phyloP scores from a whole-genome alignment of 1,140 invertebrate species.

The Magallana angulata region DNA sequence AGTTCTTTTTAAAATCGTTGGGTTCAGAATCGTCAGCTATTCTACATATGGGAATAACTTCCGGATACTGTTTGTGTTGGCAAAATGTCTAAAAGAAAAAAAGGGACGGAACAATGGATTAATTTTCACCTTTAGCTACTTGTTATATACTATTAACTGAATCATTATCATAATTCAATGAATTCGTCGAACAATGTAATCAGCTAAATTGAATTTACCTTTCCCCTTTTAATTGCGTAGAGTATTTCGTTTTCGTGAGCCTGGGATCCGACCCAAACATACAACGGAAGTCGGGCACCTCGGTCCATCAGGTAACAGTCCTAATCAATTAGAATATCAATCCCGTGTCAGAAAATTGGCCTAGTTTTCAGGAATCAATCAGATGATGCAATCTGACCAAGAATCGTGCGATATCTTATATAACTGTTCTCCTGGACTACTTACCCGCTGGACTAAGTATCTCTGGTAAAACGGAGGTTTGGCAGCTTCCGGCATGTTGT shows the following conservation, averaged over 20 bases:
- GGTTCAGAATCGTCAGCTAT: conserved; percentile 62
- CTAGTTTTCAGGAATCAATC: no score
- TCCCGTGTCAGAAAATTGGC: no score
- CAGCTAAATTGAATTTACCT: conserved; percentile 20
- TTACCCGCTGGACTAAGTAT: conserved; percentile 62
- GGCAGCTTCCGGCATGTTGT: conserved; percentile 67
- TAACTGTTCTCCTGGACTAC: neutral
- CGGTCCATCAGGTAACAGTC: conserved; percentile 63
- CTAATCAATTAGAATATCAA: conserved; percentile 38
- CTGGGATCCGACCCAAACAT: conserved; percentile 64
- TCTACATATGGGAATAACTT: conserved; percentile 56
- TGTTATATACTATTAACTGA: no score
- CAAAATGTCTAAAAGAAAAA: conserved; percentile 56
- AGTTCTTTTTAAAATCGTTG: conserved; percentile 57
- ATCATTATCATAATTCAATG: neutral
- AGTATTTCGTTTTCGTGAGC: conserved; percentile 52
- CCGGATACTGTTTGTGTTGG: conserved; percentile 61
- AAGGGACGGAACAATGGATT: neutral
- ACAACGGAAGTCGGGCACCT: conserved; percentile 55
- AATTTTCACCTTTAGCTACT: neutral
- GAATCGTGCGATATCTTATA: no score
- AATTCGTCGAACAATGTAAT: no score
- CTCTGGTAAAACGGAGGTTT: conserved; percentile 62
- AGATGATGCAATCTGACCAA: no score
- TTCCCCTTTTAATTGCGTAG: conserved; percentile 55